phyloP scores from a whole-genome alignment of 2,797 vertebrate genomes.

The Cyprinella venusta region DNA sequence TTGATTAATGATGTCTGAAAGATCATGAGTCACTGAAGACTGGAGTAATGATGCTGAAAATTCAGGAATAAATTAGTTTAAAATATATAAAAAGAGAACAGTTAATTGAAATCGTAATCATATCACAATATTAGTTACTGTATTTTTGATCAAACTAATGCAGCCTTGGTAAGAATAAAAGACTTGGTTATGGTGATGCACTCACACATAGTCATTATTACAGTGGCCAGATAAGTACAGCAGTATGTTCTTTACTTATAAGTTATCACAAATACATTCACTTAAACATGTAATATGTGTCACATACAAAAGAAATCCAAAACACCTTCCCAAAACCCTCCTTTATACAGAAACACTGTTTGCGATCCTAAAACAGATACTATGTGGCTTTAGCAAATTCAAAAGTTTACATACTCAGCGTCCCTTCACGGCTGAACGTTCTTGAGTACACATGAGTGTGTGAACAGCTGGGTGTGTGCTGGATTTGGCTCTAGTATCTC shows the following conservation, averaged over 20 bases:
- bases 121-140: too few relatives aligned
- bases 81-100: neutral
- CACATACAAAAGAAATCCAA: slow-evolving; percentile 39
- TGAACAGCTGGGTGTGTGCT: slow-evolving; percentile 72
- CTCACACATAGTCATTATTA: neutral
- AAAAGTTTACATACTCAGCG: slow-evolving; percentile 36
- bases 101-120: too few relatives aligned
- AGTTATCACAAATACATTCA: slow-evolving; percentile 50
- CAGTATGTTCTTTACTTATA: slow-evolving; percentile 30
- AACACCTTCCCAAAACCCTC: neutral
- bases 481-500: slow-evolving; percentile 51
- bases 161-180: neutral
- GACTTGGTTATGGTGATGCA: neutral
- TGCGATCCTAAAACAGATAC: slow-evolving; percentile 14
- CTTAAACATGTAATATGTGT: slow-evolving; percentile 22
- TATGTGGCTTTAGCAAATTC: slow-evolving; percentile 29
- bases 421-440: slow-evolving; percentile 51
- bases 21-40: neutral
- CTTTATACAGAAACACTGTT: slow-evolving; percentile 15
- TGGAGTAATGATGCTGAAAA: neutral
- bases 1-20: neutral
- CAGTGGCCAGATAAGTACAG: neutral
- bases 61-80: neutral
- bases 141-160: neutral
- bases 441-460: slow-evolving; percentile 70